Percentiles rank a stretch among this genome's conserved stretches.
These are phyloP conservation scores for Molossus molossus DNA, from an alignment of 2,797 vertebrate species.

Conservation along the genomic window DNA sequence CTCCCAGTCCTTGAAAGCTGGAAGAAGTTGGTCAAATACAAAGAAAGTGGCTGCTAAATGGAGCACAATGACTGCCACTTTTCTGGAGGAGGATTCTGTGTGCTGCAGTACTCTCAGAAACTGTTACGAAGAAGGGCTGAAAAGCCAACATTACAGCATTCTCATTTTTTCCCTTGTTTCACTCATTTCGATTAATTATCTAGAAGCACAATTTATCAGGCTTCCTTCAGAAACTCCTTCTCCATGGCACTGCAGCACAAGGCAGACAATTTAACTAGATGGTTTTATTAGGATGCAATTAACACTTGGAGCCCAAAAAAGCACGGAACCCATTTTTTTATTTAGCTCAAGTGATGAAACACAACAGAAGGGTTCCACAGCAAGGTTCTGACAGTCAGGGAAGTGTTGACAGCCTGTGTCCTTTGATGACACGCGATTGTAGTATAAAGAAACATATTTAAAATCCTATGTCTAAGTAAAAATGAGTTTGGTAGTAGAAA, in stretches of 20 bases:
- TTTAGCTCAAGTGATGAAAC: conserved; percentile 64
- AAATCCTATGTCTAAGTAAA: background rate
- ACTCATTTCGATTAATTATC: conserved; percentile 87
- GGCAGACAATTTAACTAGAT: conserved; percentile 85
- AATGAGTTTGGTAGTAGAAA: conserved; percentile 63
- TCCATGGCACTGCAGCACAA: conserved; percentile 50
- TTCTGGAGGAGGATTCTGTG: background rate
- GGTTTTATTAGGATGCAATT: conserved; percentile 87
- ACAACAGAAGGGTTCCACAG: conserved; percentile 10
- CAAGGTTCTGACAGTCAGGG: background rate
- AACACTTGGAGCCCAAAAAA: conserved; percentile 79
- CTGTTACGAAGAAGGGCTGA: conserved; percentile 67
- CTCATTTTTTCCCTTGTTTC: conserved; percentile 61
- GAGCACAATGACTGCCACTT: background rate
- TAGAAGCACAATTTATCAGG: conserved; percentile 79
- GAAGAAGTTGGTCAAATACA: background rate
- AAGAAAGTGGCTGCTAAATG: conserved; percentile 1
- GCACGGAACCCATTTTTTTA: conserved; percentile 62
- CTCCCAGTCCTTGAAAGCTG: background rate
- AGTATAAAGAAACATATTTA: conserved; percentile 67
- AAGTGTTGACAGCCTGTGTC: conserved; percentile 52
- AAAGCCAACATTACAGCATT: conserved; percentile 56
- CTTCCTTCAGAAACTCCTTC: conserved; percentile 84
- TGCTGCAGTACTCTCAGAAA: conserved; percentile 71
- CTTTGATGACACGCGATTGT: conserved; percentile 68